These are phyloP conservation scores for Acrobasis suavella DNA, from an alignment of 2,888 invertebrate species.

Conservation along the genomic window DNA sequence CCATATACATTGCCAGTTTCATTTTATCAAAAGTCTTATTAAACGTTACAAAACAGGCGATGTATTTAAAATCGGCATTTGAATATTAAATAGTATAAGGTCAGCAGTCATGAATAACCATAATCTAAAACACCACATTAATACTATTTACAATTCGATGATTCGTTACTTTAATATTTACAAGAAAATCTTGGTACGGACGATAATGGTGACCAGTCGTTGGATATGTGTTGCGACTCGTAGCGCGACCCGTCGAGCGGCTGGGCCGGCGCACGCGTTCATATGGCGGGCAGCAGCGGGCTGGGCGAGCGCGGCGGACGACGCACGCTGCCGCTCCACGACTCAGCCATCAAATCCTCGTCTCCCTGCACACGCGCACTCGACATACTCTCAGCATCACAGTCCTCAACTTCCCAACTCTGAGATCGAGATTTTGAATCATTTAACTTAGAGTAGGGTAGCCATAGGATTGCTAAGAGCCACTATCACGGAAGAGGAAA, in stretches of 20 bases:
- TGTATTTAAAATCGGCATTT: too few species aligned
- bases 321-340: conserved; percentile 76
- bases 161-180: conserved; percentile 34
- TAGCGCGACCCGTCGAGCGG: conserved; percentile 27
- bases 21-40: too few species aligned
- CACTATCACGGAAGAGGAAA: conserved; percentile 46
- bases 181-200: conserved; percentile 41
- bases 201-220: conserved; percentile 43
- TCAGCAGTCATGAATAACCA: neutral
- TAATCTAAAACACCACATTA: conserved; percentile 20
- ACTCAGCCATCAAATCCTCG: conserved; percentile 84
- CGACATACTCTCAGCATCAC: conserved; percentile 82
- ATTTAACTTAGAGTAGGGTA: conserved; percentile 67
- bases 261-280: conserved; percentile 38
- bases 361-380: conserved; percentile 83
- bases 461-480: conserved; percentile 46
- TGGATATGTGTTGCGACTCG: conserved; percentile 49
- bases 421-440: conserved; percentile 78
- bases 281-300: conserved; percentile 73
- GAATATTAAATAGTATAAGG: too few species aligned
- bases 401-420: conserved; percentile 81
- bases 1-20: too few species aligned
- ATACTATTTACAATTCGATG: conserved; percentile 28
- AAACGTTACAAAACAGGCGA: too few species aligned
- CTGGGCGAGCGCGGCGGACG: conserved; percentile 69